These are phyloP conservation scores for Coendou prehensilis DNA, from an alignment of 2,797 vertebrate genomes.

Conservation along the genomic window DNA sequence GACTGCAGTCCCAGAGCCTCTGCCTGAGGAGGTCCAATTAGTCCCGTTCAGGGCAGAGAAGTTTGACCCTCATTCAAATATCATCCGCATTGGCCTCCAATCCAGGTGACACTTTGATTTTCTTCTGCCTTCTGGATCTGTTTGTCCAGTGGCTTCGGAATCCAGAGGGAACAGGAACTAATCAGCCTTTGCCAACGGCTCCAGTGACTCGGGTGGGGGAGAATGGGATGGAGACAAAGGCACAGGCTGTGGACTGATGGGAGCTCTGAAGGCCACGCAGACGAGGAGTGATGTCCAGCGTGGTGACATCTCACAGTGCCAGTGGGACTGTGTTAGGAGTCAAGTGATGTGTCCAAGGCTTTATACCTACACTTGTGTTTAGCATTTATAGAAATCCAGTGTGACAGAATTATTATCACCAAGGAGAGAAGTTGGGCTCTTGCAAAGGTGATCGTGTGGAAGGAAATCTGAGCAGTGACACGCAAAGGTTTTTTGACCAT, in stretches of 20 bases:
- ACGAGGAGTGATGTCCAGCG: neutral
- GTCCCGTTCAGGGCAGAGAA: neutral
- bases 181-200: neutral
- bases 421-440: neutral
- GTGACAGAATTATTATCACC: neutral
- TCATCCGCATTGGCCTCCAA: neutral
- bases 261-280: neutral
- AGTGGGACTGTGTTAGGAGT: neutral
- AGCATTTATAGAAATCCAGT: neutral
- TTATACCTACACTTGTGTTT: neutral
- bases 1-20: neutral
- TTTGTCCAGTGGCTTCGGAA: slow-evolving; percentile 5
- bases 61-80: neutral
- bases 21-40: neutral
- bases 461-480: neutral
- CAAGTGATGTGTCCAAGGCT: neutral
- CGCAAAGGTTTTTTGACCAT: neutral
- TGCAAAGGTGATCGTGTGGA: neutral
- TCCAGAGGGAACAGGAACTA: neutral
- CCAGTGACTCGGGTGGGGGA: neutral
- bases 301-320: too few species aligned
- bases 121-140: neutral
- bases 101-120: neutral
- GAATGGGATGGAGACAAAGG: neutral
- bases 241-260: neutral